Percentiles rank a stretch among this genome's conserved stretches.
phyloP scores from a whole-genome alignment of 2,888 invertebrate genomes.

The Metellina segmentata region DNA sequence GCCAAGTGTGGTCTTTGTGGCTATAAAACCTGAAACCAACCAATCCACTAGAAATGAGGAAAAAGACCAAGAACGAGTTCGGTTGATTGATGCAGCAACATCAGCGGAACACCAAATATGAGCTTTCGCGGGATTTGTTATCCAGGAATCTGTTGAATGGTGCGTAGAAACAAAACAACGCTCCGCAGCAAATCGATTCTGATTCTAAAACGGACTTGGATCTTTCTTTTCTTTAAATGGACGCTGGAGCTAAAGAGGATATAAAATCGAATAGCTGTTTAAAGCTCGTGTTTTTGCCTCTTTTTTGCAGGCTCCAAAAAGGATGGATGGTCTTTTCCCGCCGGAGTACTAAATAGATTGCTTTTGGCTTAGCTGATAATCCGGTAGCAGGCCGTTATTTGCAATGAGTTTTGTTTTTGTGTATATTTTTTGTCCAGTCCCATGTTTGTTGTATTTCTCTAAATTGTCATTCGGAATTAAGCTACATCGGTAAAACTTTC shows the following conservation, averaged over 20 bases:
- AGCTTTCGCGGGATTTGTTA: not conserved
- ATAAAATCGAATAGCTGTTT: constrained; percentile 1
- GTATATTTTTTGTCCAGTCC: constrained; percentile 15
- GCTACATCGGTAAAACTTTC: constrained; percentile 24
- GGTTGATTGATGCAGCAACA: too few species aligned
- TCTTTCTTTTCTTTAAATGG: not conserved
- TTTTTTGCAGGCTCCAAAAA: constrained; percentile 15
- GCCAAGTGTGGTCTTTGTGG: too few species aligned
- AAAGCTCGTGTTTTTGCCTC: not conserved
- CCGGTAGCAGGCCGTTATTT: constrained; percentile 46
- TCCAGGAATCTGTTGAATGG: not conserved
- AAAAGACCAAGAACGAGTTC: too few species aligned
- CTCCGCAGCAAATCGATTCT: constrained; percentile 15
- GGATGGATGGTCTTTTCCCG: constrained; percentile 54
- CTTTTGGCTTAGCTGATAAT: constrained; percentile 50
- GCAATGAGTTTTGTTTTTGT: not conserved
- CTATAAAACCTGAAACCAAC: too few species aligned
- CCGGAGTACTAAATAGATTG: constrained; percentile 60
- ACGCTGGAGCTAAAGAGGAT: not conserved
- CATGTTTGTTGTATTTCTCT: not conserved
- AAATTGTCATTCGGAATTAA: constrained; percentile 55
- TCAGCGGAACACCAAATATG: too few species aligned
- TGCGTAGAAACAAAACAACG: not conserved
- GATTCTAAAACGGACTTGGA: constrained; percentile 12
- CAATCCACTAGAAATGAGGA: too few species aligned